A percentile compares a stretch with the other conserved stretches of the same genome.
These are phyloP conservation scores for Maccullochella peelii DNA, from an alignment of 2,113 vertebrate genomes.

Conservation along the genomic window DNA sequence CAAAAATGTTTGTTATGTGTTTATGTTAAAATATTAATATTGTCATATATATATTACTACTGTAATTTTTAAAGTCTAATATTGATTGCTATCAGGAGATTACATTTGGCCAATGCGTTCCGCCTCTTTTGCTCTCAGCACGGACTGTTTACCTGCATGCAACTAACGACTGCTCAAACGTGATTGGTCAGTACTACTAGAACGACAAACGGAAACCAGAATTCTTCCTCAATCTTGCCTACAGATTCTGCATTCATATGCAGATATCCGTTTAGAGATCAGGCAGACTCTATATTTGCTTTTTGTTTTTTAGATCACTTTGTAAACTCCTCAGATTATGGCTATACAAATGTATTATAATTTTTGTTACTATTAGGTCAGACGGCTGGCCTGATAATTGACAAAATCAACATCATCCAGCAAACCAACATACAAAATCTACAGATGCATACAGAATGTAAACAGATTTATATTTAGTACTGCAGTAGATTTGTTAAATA, in stretches of 20 bases:
- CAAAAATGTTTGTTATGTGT: too few relatives aligned
- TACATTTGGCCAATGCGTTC: neutral
- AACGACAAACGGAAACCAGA: too few relatives aligned
- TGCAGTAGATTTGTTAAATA: neutral
- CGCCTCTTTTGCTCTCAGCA: too few relatives aligned
- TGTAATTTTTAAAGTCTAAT: neutral
- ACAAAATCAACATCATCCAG: neutral
- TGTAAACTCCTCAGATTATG: neutral
- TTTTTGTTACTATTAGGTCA: neutral
- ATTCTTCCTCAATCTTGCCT: too few relatives aligned
- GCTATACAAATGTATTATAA: neutral
- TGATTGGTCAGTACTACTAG: too few relatives aligned
- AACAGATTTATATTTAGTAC: neutral
- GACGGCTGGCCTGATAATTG: neutral
- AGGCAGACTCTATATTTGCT: neutral
- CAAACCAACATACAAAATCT: neutral
- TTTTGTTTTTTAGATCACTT: neutral
- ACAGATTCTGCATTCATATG: too few relatives aligned
- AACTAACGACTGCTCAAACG: too few relatives aligned
- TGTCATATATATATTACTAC: too few relatives aligned
- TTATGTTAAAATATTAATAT: too few relatives aligned
- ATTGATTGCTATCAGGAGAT: neutral
- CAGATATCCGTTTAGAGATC: too few relatives aligned
- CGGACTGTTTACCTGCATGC: too few relatives aligned
- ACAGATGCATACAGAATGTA: neutral